Base-by-base conservation (phyloP, 64 coral and sea anemone species). In the Dendrophyllia cribrosa region DNA sequence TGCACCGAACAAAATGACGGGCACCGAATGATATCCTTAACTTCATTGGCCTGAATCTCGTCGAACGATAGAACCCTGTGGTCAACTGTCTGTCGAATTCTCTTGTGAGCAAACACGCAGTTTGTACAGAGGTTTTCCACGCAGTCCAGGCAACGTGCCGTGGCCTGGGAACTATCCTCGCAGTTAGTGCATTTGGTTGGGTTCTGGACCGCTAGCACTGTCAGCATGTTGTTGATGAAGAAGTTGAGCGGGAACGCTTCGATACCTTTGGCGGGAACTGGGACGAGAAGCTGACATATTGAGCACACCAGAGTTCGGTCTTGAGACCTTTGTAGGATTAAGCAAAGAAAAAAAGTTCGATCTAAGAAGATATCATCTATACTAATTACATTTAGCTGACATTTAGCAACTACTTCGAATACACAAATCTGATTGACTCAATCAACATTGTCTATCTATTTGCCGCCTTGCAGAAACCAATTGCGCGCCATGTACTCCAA, bases 211-310 rank as follows among this genome's bases (percentile, higher is more conserved):
- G 95, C 95, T 11, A 96, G 87, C n/a, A 96, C 95, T 65, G 95
- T 96, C 63, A 96, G 21, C 95, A 96, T 96, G 56, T 96, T 96
- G 91, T 96, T 93, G 73, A 96, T 89, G 65, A 96, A 96, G 74
- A 96, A 96, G 72, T 96, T 96, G 43, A 96, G 51, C 2, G 95
- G 95, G 47, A 96, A 96, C 17, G 95, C 91, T 20, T 96, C 95
- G 49, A 96, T 88, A 34, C 95, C 95, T 90, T 96, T 96, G 87
- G 95, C 95, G 17, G 95, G 95, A 17, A 96, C 91, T 2, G 91
- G 88, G 19, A 96, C 91, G 13, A 79, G 74, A 17, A 53, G 75
- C 12, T 79, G 91, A 55, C 95, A 96, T 90, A 72, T 93, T 86
- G 91, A 92, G 70, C 95, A 96, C 9, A 66, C 79, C 5, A 96